These are phyloP conservation scores for Acromyrmex charruanus DNA, from an alignment of 1,140 invertebrate genomes.

Conservation along the genomic window DNA sequence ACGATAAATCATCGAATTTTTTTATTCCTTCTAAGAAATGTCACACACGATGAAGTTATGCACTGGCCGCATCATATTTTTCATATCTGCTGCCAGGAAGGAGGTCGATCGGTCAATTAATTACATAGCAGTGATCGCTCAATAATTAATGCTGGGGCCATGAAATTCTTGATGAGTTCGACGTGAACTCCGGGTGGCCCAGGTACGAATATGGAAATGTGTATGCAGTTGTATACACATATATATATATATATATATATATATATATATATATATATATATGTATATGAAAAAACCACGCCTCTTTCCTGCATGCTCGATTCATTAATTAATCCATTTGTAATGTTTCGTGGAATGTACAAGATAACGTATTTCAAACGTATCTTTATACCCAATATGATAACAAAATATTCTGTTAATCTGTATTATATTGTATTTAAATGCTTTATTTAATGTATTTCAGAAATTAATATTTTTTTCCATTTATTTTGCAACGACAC, in stretches of 20 bases:
- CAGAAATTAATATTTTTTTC: background rate
- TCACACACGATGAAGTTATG: constrained; percentile 45
- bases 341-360: constrained; percentile 37
- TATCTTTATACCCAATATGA: background rate
- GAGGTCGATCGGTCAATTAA: constrained; percentile 69
- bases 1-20: constrained; percentile 45
- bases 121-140: constrained; percentile 63
- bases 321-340: constrained; percentile 55
- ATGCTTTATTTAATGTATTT: background rate
- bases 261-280: too few relatives aligned
- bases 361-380: background rate
- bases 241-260: too few relatives aligned
- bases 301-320: constrained; percentile 33
- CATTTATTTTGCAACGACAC: background rate
- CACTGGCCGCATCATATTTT: constrained; percentile 42
- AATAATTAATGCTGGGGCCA: constrained; percentile 63
- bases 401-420: background rate
- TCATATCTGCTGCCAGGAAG: constrained; percentile 59
- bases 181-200: constrained; percentile 59
- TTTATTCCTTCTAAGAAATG: constrained; percentile 29
- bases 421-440: background rate
- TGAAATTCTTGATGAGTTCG: constrained; percentile 57
- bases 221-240: too few relatives aligned
- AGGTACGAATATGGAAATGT: constrained; percentile 3
- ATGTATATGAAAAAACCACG: constrained; percentile 28